Conservation (phyloP, 2,888 invertebrate species). For the Eristalis intricaria region DNA sequence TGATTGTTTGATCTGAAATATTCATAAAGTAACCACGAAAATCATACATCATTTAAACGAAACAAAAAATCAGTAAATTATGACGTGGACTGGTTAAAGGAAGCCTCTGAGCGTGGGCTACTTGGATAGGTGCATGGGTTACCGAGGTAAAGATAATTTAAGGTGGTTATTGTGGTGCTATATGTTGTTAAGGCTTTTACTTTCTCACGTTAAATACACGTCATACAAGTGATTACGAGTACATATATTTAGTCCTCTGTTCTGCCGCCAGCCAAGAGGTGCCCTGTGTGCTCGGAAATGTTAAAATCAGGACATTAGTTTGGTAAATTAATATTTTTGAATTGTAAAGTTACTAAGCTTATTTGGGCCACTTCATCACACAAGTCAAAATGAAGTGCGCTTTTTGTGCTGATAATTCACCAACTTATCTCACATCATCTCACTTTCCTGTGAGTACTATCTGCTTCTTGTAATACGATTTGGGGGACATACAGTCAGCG, state of each 20-base stretch:
- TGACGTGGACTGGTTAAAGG: neutral
- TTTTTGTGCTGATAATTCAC: too few relatives aligned
- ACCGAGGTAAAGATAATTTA: neutral
- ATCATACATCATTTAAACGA: conserved; percentile 2
- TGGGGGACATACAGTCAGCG: too few relatives aligned
- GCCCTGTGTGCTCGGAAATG: too few relatives aligned
- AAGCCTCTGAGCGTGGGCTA: neutral
- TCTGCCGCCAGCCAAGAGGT: neutral
- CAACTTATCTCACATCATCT: too few relatives aligned
- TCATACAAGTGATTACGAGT: neutral
- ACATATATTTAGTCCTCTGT: neutral
- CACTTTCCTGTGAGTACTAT: too few relatives aligned
- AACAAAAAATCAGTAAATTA: neutral
- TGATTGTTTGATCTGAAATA: neutral
- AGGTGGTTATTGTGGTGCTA: neutral
- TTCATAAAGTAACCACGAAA: conserved; percentile 22
- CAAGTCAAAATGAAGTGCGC: too few relatives aligned
- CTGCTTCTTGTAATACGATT: too few relatives aligned
- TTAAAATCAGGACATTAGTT: too few relatives aligned
- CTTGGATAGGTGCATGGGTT: neutral
- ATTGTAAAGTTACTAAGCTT: neutral
- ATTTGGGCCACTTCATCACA: neutral
- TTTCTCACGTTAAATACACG: neutral
- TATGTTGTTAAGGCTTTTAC: neutral
- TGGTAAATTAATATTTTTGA: neutral